Evolutionary conservation across 2,888 invertebrate species (phyloP).

Genomic region (Acronicta psi): DNA sequence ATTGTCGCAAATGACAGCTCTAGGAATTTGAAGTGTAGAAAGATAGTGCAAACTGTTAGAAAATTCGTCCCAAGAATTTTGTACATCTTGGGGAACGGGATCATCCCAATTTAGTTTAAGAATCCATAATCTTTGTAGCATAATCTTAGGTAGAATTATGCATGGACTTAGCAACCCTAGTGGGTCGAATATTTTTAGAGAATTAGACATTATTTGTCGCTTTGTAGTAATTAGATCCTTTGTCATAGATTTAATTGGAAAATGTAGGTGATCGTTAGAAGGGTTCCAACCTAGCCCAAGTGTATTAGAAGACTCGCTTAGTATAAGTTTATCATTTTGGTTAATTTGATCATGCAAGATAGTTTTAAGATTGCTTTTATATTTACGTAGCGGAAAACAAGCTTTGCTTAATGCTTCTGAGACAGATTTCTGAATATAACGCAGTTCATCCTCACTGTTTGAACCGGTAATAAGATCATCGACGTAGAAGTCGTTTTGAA

Average conservation of each 20-base stretch:
- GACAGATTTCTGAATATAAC: neutral
- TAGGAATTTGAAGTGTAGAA: neutral
- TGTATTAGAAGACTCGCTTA: neutral
- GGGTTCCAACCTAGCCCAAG: neutral
- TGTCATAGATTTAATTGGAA: neutral
- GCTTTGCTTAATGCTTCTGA: neutral
- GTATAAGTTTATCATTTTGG: slow-evolving; percentile 1
- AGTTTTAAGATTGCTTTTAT: neutral
- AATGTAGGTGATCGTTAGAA: neutral
- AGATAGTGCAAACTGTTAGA: neutral
- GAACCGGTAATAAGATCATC: slow-evolving; percentile 1
- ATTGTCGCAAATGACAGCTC: neutral
- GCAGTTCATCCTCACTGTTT: neutral
- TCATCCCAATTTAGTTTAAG: neutral
- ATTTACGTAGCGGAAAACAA: neutral
- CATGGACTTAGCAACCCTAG: neutral
- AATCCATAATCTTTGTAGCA: neutral
- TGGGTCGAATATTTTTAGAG: neutral
- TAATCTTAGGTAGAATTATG: neutral
- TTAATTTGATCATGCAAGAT: neutral
- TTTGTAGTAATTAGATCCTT: neutral
- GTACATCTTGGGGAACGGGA: neutral
- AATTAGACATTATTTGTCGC: neutral
- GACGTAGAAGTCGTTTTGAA: neutral
- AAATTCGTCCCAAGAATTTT: neutral